Evolutionary conservation across 2,113 vertebrate species (phyloP).

Genomic region (Polypterus senegalus): DNA sequence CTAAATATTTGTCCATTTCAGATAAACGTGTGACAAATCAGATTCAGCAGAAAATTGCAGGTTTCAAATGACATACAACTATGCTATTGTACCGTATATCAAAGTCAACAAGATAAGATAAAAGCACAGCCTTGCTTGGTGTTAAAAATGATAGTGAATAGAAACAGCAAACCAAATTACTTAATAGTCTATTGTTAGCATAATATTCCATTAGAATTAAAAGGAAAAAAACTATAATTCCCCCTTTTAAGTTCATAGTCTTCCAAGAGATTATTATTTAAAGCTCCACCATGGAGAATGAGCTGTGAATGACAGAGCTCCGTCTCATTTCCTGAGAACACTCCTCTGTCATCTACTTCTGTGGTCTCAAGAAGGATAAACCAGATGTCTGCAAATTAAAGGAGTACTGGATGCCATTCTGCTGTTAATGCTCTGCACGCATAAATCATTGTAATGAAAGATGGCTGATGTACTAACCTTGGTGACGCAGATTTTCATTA

Average conservation of each 20-base stretch:
- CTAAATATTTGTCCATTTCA: too few relatives aligned
- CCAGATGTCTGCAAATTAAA: slow-evolving; percentile 51
- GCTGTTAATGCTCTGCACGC: slow-evolving; percentile 48
- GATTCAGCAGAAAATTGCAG: too few relatives aligned
- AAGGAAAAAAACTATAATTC: slow-evolving; percentile 36
- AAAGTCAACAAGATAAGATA: too few relatives aligned
- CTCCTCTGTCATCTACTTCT: slow-evolving; percentile 45
- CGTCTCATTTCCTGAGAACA: slow-evolving; percentile 32
- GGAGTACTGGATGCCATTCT: slow-evolving; percentile 48
- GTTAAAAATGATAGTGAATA: too few relatives aligned
- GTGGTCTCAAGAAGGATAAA: slow-evolving; percentile 39
- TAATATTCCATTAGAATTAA: slow-evolving; percentile 19
- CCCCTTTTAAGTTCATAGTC: slow-evolving; percentile 36
- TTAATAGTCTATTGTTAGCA: too few relatives aligned
- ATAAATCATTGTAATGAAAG: slow-evolving; percentile 66
- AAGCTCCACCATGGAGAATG: slow-evolving; percentile 25
- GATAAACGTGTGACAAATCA: too few relatives aligned
- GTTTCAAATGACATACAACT: too few relatives aligned
- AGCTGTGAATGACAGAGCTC: slow-evolving; percentile 38
- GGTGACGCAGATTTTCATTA: slow-evolving; percentile 36
- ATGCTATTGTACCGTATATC: too few relatives aligned
- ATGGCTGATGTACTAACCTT: slow-evolving; percentile 57
- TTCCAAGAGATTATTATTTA: slow-evolving; percentile 27
- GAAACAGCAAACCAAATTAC: too few relatives aligned
- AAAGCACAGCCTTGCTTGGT: too few relatives aligned